Conservation (phyloP, 2,888 invertebrate genomes). For the Imbricaverruca yamaguchii region DNA sequence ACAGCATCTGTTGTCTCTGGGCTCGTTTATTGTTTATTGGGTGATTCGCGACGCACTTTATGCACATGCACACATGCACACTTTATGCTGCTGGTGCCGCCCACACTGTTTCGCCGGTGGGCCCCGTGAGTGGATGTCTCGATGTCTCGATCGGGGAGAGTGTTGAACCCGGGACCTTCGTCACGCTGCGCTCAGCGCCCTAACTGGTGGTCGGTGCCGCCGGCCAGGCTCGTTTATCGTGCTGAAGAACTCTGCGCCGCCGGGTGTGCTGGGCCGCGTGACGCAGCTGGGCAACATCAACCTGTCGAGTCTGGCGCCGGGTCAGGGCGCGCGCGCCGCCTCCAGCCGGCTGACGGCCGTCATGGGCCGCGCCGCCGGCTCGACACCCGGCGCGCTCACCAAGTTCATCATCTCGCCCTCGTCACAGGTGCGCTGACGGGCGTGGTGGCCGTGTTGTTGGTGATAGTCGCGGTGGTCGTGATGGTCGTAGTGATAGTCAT, state of each 20-base stretch:
- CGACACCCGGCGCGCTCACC: neutral
- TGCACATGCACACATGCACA: too few species aligned
- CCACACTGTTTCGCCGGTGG: too few species aligned
- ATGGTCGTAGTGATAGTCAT: neutral
- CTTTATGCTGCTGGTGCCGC: too few species aligned
- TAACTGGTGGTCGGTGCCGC: neutral
- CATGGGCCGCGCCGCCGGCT: neutral
- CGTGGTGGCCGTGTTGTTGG: neutral
- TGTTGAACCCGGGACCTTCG: too few species aligned
- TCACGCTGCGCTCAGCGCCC: too few species aligned
- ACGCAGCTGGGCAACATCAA: conserved; percentile 15
- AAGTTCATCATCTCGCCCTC: conserved; percentile 2
- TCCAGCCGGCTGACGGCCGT: neutral
- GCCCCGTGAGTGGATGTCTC: too few species aligned
- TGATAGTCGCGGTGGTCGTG: neutral
- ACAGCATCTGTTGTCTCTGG: too few species aligned
- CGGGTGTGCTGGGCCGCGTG: neutral
- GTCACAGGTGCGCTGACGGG: neutral
- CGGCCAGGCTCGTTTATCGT: neutral
- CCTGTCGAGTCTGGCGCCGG: conserved; percentile 6
- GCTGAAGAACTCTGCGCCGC: neutral
- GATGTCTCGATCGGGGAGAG: too few species aligned
- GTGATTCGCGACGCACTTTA: too few species aligned
- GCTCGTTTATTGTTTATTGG: too few species aligned
- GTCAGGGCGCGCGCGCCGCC: conserved; percentile 6